Base-by-base conservation (phyloP, 2,113 vertebrate species). In the Tricholaema leucomelas region DNA sequence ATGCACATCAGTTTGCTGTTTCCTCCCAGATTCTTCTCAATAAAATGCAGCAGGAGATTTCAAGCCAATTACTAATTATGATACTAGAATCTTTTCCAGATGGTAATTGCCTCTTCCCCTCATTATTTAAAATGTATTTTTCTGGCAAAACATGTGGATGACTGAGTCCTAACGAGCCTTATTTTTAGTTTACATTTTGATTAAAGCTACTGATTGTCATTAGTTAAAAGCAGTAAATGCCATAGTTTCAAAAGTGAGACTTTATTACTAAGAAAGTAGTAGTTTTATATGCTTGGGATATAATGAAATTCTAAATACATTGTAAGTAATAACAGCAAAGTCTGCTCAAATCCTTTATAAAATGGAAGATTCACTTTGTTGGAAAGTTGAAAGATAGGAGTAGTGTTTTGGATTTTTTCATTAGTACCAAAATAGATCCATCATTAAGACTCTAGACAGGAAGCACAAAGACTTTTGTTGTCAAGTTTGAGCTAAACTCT, bases 1-100 rank as follows among this genome's bases (percentile, higher is more conserved):
- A 52, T 0, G 0, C 13, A 15, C 8, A 2, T 75, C 23, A 35
- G 0, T 60, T 48, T 69, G 4, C 35, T 31, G 5, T n/a, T 12
- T 79, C 20, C 19, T 64, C 19, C 15, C 42, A 71, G 18, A 16
- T 46, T 87, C 17, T 73, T 31, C 54, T 78, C 23, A 46, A 0
- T 35, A 40, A 8, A 55, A 31, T 71, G 25, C 38, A 81, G 15
- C 66, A 42, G 11, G 75, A 33, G 23, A 74, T 87, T 84, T 86
- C 58, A 61, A 66, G 75, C 72, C 13, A 46, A 15, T 70, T 84
- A 2, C 31, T 60, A 50, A 50, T 84, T 67, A 67, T 50, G 48
- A 23, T 46, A 52, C 21, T 58, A 30, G 9, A 86, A 52, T 81
- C 60, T 75, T 91, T 92, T 33, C 23, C 31, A 24, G 59, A 8